These are phyloP conservation scores for Propithecus perrieri DNA, from an alignment of 2,797 vertebrate species.

Conservation along the genomic window DNA sequence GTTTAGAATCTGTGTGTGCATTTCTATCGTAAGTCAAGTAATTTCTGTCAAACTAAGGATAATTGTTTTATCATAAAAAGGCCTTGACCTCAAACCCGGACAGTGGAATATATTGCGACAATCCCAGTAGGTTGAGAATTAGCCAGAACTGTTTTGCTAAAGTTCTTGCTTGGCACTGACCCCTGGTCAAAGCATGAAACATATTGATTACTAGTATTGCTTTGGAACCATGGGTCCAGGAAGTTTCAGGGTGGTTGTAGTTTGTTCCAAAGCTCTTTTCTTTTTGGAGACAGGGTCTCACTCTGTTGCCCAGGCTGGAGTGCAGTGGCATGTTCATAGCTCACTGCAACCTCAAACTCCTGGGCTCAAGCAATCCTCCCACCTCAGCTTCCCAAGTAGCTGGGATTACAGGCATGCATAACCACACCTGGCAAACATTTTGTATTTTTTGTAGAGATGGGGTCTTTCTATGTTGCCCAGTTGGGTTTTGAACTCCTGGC, in stretches of 20 bases:
- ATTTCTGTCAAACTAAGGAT: not conserved
- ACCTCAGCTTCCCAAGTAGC: no score
- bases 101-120: not conserved
- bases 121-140: not conserved
- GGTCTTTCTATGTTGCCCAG: no score
- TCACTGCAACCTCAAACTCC: no score
- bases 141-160: not conserved
- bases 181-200: not conserved
- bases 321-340: no score
- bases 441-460: no score
- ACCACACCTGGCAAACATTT: no score
- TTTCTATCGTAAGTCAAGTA: constrained; percentile 2
- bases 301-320: no score
- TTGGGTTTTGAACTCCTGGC: no score
- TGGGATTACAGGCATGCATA: no score
- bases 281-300: no score
- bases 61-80: not conserved
- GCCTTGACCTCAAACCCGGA: not conserved
- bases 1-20: not conserved
- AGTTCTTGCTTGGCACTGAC: not conserved
- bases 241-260: not conserved
- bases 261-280: not conserved
- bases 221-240: not conserved
- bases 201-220: not conserved
- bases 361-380: no score